Evolutionary conservation across 2,113 vertebrate species (phyloP), one percentile per base, ranked within the genome.

Genomic region (Gracilinanus agilis): DNA sequence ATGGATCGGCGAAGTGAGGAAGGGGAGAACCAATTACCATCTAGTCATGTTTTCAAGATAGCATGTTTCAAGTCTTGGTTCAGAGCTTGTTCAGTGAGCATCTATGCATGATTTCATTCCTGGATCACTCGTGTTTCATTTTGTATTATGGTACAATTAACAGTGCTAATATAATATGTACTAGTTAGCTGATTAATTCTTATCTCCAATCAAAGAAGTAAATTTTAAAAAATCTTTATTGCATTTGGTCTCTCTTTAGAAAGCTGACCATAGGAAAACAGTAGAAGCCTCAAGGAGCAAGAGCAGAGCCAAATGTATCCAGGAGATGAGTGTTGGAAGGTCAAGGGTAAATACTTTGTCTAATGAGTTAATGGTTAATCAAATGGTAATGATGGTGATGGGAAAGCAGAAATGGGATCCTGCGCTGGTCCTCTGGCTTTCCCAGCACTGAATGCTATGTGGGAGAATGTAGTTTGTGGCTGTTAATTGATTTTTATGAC

Each of bases 401-500:
- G 44, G 53, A 11, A 93, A 75, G 49, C 53, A 55, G 96, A 44
- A 55, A 40, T 29, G 24, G 53, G 90, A 96, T 90, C 56, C 53
- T 56, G 89, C 88, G 90, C 96, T 97, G 91, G 96, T 96, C 91
- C 90, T 90, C 53, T 89, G 55, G 34, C 90, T 56, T 95, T 97
- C 93, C 88, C 83, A 90, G 94, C 91, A 90, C 96, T 94, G 96
- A 97, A 75, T 96, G 53, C 92, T 97, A 53, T 96, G 96, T 96
- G 56, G 95, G 93, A 95, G 96, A 95, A 83, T 95, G 11, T 53
- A 61, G 56, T 96, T 89, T 90, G 91, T 27, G 90, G 96, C 53
- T n/a, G 44, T 53, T 98, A 97, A 98, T 97, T 96, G 96, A 96
- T 95, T 98, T 98, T 98, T 95, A 97, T 95, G 96, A 67, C 91